A percentile compares a stretch with the other conserved stretches of the same genome.
Conservation (phyloP, 2,888 invertebrate species). For the Meteorus colon region DNA sequence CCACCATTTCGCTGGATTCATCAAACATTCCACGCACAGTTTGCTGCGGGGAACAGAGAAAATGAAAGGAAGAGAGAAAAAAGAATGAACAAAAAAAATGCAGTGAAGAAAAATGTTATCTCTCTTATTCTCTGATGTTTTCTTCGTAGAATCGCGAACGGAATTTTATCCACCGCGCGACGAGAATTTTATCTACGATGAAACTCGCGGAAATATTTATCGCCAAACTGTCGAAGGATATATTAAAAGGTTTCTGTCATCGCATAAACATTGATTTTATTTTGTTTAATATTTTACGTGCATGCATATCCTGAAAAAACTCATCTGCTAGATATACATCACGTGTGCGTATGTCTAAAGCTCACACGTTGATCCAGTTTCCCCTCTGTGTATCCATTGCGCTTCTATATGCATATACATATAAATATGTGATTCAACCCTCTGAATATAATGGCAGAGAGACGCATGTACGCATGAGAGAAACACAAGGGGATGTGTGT, state of each 20-base stretch:
- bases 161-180: constrained; percentile 37
- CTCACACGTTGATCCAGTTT: constrained; percentile 10
- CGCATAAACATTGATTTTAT: constrained; percentile 16
- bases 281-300: background rate
- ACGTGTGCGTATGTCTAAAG: background rate
- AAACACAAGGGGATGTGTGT: constrained; percentile 17
- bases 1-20: constrained; percentile 40
- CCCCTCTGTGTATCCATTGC: constrained; percentile 23
- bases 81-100: constrained; percentile 2
- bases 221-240: constrained; percentile 25
- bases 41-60: constrained; percentile 22
- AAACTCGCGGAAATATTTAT: constrained; percentile 33
- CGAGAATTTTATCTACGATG: constrained; percentile 29
- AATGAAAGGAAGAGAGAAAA: constrained; percentile 28
- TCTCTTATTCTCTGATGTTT: constrained; percentile 41
- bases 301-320: background rate
- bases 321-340: constrained; percentile 2
- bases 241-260: constrained; percentile 11
- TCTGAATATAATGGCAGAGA: background rate
- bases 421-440: constrained; percentile 45
- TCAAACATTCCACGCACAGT: constrained; percentile 39
- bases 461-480: background rate
- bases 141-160: constrained; percentile 44
- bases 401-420: constrained; percentile 18
- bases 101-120: constrained; percentile 42